These are phyloP conservation scores for Vireo griseus DNA, from an alignment of 2,797 vertebrate species.

Conservation along the genomic window DNA sequence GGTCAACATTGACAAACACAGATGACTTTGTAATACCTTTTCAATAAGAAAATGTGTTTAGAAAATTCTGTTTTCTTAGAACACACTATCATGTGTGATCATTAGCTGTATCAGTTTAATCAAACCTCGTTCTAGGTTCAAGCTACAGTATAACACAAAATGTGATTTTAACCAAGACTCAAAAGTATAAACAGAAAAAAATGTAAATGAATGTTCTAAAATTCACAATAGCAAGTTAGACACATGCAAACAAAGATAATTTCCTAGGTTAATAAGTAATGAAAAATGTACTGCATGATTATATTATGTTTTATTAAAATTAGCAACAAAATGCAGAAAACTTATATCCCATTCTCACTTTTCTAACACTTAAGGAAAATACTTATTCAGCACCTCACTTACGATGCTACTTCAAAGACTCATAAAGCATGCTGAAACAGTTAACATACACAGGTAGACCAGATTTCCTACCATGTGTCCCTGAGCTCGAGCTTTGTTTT, in stretches of 20 bases:
- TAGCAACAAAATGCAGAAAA: neutral
- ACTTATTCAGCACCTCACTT: neutral
- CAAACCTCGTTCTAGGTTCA: neutral
- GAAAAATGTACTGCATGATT: neutral
- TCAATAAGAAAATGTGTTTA: neutral
- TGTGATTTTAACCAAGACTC: neutral
- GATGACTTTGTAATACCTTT: neutral
- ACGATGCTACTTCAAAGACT: neutral
- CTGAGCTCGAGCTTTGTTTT: slow-evolving; percentile 96
- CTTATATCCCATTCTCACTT: neutral
- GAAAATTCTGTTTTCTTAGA: neutral
- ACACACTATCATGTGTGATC: neutral
- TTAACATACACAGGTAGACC: neutral
- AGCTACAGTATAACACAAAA: neutral
- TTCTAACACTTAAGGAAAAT: neutral
- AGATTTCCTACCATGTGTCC: slow-evolving; percentile 89
- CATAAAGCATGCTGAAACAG: neutral
- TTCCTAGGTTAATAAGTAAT: neutral
- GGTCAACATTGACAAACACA: neutral
- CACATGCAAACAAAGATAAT: neutral
- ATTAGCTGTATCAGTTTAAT: neutral
- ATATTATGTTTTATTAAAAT: neutral
- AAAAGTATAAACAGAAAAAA: neutral
- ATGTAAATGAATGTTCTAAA: neutral
- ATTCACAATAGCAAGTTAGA: neutral